Evolutionary conservation across 2,113 vertebrate species (phyloP), one percentile per base, ranked within the genome.

Genomic region (Otocyon megalotis): DNA sequence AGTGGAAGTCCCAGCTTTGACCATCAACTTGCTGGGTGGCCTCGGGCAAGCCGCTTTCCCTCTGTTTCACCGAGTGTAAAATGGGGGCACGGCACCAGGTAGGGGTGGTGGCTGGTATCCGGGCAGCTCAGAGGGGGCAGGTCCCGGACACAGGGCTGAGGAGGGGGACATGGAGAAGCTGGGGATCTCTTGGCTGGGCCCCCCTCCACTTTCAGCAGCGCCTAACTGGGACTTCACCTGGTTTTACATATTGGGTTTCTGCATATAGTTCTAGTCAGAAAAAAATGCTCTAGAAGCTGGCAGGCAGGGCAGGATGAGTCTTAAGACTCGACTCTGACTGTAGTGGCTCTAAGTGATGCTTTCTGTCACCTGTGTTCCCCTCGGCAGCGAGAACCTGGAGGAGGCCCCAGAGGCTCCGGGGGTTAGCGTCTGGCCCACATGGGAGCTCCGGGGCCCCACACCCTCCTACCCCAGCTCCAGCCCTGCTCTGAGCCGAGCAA

Each of bases 401-500:
- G 54, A 80, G 79, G 62, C 48, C 84, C 48, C 32, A 2, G 77
- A 72, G 95, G 28, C 67, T 50, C 35, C 10, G 67, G 58, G 84
- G 28, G 77, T 93, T 90, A 88, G 82, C 0, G 2, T 35, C n/a
- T 0, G 4, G 65, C 28, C 63, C 56, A 43, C 81, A 71, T 1
- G 13, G 20, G 53, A 58, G 79, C 72, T 48, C 48, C 9, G 1
- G 58, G 7, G 62, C 80, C 80, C 88, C 87, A 60, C 63, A 14
- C 48, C 92, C 74, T 32, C n/a, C 65, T 4, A 12, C 30, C 35
- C 93, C 65, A 22, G 90, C 53, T 26, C 80, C 53, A 72, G 74
- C 24, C 81, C 72, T 26, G 69, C 56, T 77, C 2, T 3, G 71
- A 90, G 94, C 93, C 35, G 54, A 88, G 88, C 96, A 97, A 97